phyloP scores from a whole-genome alignment of 2,113 vertebrate genomes.

The Melanocharis versteri region DNA sequence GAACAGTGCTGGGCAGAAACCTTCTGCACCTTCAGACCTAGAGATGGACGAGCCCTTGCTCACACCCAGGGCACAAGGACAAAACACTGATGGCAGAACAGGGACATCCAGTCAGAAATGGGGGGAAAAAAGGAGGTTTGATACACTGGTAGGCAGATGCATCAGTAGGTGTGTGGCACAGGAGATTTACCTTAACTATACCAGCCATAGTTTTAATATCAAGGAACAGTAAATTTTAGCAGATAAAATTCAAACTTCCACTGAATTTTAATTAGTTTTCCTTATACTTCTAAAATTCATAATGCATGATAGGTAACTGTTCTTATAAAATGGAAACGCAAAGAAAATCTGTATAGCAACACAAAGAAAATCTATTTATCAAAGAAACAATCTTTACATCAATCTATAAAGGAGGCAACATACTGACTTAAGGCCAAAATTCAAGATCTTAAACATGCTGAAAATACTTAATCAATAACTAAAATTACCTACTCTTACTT shows the following conservation, averaged over 20 bases:
- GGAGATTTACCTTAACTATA: not conserved
- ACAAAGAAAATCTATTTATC: not conserved
- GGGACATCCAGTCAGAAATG: not conserved
- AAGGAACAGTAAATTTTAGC: not conserved
- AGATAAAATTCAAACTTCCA: not conserved
- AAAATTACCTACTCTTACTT: not conserved
- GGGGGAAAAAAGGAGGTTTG: accelerated
- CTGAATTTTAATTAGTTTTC: not conserved
- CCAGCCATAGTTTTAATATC: not conserved
- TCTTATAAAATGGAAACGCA: not conserved
- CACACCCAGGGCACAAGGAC: not conserved
- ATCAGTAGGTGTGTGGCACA: not conserved
- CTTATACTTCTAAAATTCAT: not conserved
- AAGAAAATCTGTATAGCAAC: not conserved
- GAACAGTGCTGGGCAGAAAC: not conserved
- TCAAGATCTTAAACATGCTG: not conserved
- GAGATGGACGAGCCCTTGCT: accelerated
- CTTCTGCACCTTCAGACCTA: not conserved
- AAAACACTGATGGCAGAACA: accelerated
- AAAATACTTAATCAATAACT: not conserved
- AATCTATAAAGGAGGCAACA: not conserved
- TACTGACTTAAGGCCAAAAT: not conserved
- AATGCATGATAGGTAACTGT: not conserved
- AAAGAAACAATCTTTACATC: not conserved
- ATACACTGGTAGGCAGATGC: not conserved